These are phyloP conservation scores for Aphelocoma coerulescens DNA, from an alignment of 2,113 vertebrate genomes.

Conservation along the genomic window DNA sequence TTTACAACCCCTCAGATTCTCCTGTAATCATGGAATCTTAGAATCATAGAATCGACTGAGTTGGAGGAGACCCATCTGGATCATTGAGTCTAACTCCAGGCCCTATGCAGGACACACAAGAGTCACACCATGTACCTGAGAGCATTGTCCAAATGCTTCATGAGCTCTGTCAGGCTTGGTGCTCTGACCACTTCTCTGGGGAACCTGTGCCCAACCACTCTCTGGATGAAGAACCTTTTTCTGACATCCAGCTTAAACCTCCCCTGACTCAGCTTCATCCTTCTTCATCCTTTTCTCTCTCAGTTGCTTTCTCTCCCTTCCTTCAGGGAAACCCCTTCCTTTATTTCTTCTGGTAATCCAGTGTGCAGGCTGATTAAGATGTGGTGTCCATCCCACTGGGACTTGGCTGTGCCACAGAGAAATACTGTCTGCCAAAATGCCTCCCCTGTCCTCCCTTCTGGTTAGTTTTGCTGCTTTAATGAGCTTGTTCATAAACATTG, in stretches of 20 bases:
- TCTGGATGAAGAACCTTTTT: not conserved
- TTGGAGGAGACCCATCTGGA: not conserved
- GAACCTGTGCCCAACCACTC: too few relatives aligned
- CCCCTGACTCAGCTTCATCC: not conserved
- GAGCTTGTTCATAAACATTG: not conserved
- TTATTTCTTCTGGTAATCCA: not conserved
- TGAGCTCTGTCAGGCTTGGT: not conserved
- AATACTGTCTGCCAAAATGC: not conserved
- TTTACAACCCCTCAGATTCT: not conserved
- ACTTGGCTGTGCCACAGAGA: not conserved
- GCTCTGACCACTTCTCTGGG: not conserved
- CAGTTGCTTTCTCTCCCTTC: not conserved
- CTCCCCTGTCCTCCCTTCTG: not conserved
- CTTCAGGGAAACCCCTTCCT: not conserved
- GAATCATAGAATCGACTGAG: not conserved
- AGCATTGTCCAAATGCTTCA: not conserved
- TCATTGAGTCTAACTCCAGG: not conserved
- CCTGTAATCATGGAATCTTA: not conserved
- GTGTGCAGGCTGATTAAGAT: not conserved
- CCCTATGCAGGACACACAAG: not conserved
- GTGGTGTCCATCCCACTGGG: not conserved
- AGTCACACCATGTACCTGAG: too few relatives aligned
- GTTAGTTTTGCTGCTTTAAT: slow-evolving; percentile 2
- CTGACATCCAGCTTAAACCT: not conserved
- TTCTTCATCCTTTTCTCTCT: not conserved